Percentiles rank a stretch among this genome's conserved stretches.
Conservation (phyloP, 2,888 invertebrate genomes). For the Phoronis australis region DNA sequence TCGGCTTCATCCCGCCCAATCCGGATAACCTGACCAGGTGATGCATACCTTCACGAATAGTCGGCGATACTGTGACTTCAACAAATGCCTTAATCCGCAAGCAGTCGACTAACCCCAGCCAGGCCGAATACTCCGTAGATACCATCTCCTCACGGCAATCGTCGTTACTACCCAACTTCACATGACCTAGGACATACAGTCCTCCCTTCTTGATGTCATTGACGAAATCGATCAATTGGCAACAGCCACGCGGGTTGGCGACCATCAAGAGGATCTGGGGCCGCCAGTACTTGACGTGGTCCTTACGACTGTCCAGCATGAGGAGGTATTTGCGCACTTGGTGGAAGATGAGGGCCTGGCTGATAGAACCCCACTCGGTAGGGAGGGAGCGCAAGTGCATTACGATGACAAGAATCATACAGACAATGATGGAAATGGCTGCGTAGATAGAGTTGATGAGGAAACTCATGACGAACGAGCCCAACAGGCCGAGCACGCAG, state of each 20-base stretch:
- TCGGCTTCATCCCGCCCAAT: slow-evolving; percentile 98
- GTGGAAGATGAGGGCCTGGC: slow-evolving; percentile 98
- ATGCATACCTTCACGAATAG: slow-evolving; percentile 83
- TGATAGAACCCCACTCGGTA: slow-evolving; percentile 92
- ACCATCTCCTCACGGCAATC: slow-evolving; percentile 64
- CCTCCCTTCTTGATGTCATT: slow-evolving; percentile 93
- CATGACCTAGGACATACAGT: slow-evolving; percentile 81
- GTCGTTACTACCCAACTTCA: slow-evolving; percentile 60
- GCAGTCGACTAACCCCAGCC: slow-evolving; percentile 91
- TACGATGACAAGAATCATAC: slow-evolving; percentile 79
- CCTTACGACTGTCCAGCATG: slow-evolving; percentile 89
- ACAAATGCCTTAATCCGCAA: slow-evolving; percentile 87
- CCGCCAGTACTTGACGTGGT: slow-evolving; percentile 99
- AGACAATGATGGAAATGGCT: slow-evolving; percentile 78
- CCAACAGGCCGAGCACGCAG: slow-evolving; percentile 76
- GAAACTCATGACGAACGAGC: slow-evolving; percentile 89
- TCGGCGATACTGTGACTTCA: slow-evolving; percentile 81
- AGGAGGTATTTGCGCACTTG: slow-evolving; percentile 95
- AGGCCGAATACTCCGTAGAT: slow-evolving; percentile 74
- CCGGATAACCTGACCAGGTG: slow-evolving; percentile 88
- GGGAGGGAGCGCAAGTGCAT: slow-evolving; percentile 79
- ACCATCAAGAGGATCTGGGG: slow-evolving; percentile 93
- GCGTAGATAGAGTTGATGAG: slow-evolving; percentile 88
- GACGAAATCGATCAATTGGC: slow-evolving; percentile 91
- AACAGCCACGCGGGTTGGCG: slow-evolving; percentile 80